Percentiles rank a stretch among this genome's conserved stretches.
Evolutionary conservation across 2,797 vertebrate species (phyloP).

Genomic region (Hyperoplus lanceolatus): DNA sequence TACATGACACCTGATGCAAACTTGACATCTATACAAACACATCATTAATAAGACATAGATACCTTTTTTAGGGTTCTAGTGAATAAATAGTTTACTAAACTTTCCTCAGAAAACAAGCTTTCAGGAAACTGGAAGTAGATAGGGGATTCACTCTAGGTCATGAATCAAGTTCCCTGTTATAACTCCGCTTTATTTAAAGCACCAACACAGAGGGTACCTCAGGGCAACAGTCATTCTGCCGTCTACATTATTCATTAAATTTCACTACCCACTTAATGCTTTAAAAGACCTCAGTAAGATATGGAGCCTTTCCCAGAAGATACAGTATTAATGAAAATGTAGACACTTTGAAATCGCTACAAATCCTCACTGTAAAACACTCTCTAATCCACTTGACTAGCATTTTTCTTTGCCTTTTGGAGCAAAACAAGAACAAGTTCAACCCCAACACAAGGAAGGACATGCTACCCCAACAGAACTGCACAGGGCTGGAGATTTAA

Average conservation of each 20-base stretch:
- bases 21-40: neutral
- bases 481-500: neutral
- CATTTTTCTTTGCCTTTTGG: neutral
- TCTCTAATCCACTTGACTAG: neutral
- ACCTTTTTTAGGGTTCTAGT: constrained; percentile 27
- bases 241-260: constrained; percentile 32
- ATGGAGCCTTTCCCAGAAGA: neutral
- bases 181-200: constrained; percentile 73
- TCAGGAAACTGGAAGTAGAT: constrained; percentile 83
- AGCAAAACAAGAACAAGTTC: neutral
- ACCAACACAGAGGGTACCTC: constrained; percentile 67
- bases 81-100: constrained; percentile 64
- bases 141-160: constrained; percentile 84
- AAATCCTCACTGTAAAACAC: neutral
- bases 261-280: constrained; percentile 19
- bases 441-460: neutral
- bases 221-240: constrained; percentile 54
- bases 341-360: neutral
- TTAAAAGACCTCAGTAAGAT: neutral
- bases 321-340: constrained; percentile 1
- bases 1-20: neutral
- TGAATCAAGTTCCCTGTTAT: constrained; percentile 84
- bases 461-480: neutral
- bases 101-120: constrained; percentile 81
- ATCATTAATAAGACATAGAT: neutral